Evolutionary conservation across 2,888 invertebrate species (phyloP), one percentile per base, ranked within the genome.

Genomic region (Pyrrhia umbra): DNA sequence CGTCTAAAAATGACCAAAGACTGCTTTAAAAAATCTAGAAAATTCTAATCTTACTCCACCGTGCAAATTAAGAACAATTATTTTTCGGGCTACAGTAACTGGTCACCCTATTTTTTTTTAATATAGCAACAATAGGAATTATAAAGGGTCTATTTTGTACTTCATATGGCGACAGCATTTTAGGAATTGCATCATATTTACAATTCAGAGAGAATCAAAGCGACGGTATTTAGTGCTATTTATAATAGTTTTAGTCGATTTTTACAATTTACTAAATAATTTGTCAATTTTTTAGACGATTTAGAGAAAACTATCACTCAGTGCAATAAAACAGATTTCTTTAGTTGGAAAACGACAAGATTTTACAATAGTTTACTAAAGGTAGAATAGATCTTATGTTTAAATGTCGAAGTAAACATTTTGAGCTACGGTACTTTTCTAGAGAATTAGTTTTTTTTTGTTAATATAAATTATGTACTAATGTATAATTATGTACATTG

Each of bases 401-500:
- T 88, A 88, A 87, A 86, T 86, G 80, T 88, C 81, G 88, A 91
- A 90, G 85, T 89, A 87, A 92, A 91, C 87, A 88, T 88, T 88
- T 92, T 91, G 92, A 92, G 91, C 93, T 93, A 93, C 91, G 82
- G 81, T 90, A 90, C 82, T 86, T 85, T 69, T 85, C 92, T 92
- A 93, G 81, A 84, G 88, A 88, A 80, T 90, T 88, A 84, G 68
- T 81, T 84, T 83, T 80, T 82, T 60, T 73, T 65, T 51, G 74
- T 81, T 77, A 50, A 79, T 78, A 79, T 83, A 82, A 84, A 86
- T 88, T 89, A 85, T 85, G 73, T 83, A 86, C 85, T 90, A 88
- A 87, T 88, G 83, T 90, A 91, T 92, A 92, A 81, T 87, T 92
- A 93, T 93, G 92, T 93, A 93, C 93, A 93, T 90, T 87, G 90